Conservation (phyloP, 2,888 invertebrate species). For the Enchytraeus crypticus region DNA sequence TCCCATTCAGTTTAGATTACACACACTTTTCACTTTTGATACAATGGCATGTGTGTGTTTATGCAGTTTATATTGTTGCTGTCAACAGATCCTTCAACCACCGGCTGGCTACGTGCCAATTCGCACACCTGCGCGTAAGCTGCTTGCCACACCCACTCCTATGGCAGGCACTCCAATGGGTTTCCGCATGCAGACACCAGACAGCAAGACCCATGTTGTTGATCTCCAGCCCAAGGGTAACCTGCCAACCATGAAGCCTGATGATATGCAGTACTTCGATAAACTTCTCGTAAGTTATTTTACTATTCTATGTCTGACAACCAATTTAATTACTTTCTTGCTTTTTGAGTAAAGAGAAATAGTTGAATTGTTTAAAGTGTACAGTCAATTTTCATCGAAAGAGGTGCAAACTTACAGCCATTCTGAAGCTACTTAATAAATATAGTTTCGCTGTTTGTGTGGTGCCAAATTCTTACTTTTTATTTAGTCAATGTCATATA, state of each 20-base stretch:
- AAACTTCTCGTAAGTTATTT: conserved; percentile 64
- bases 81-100: conserved; percentile 62
- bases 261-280: conserved; percentile 99
- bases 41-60: background rate
- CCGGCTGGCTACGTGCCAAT: conserved; percentile 92
- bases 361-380: too few relatives aligned
- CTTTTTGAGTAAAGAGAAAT: too few relatives aligned
- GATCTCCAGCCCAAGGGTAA: conserved; percentile 95
- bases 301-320: too few relatives aligned
- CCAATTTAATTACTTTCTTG: too few relatives aligned
- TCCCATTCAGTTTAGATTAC: too few relatives aligned
- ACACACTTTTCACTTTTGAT: background rate
- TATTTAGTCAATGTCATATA: too few relatives aligned
- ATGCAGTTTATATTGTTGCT: conserved; percentile 1
- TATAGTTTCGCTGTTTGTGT: too few relatives aligned
- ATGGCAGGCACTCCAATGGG: conserved; percentile 54
- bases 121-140: conserved; percentile 90
- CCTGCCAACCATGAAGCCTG: conserved; percentile 97
- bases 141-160: conserved; percentile 96
- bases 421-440: too few relatives aligned
- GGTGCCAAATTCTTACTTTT: too few relatives aligned
- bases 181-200: conserved; percentile 50
- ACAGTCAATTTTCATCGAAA: too few relatives aligned
- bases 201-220: conserved; percentile 53
- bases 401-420: too few relatives aligned